Conservation (phyloP, 1,140 invertebrate species). For the Zaprionus tsacasi region DNA sequence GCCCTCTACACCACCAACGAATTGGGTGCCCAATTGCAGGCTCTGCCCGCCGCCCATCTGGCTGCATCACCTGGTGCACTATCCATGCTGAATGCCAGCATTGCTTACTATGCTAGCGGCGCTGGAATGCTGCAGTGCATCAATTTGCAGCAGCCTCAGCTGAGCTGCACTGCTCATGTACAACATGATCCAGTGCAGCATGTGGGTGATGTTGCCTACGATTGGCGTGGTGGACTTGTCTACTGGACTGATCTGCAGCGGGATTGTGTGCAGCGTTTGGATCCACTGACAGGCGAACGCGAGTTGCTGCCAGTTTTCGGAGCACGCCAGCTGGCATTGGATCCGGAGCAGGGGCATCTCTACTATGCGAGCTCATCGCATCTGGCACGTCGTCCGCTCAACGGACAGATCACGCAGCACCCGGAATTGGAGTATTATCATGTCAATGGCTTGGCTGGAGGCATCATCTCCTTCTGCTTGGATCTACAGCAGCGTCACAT, state of each 20-base stretch:
- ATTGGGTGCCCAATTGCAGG: constrained; percentile 85
- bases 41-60: constrained; percentile 7
- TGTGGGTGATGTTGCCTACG: constrained; percentile 92
- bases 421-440: constrained; percentile 61
- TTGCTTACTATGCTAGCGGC: constrained; percentile 58
- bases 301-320: constrained; percentile 69
- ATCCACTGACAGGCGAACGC: constrained; percentile 52
- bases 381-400: constrained; percentile 91
- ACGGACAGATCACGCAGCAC: constrained; percentile 86
- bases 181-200: constrained; percentile 25
- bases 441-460: constrained; percentile 53
- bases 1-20: constrained; percentile 89
- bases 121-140: constrained; percentile 47
- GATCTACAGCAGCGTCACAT: constrained; percentile 90
- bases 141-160: constrained; percentile 56
- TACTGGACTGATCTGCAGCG: constrained; percentile 90
- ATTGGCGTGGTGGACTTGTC: constrained; percentile 94
- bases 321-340: constrained; percentile 90
- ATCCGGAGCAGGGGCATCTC: constrained; percentile 91
- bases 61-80: constrained; percentile 28
- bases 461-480: constrained; percentile 91
- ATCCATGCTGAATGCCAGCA: constrained; percentile 59
- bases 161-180: constrained; percentile 22
- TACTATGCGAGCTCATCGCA: constrained; percentile 95
- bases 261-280: constrained; percentile 63